Evolutionary conservation across 2,113 vertebrate species (phyloP), one percentile per base, ranked within the genome.

Genomic region (Proteles cristata): DNA sequence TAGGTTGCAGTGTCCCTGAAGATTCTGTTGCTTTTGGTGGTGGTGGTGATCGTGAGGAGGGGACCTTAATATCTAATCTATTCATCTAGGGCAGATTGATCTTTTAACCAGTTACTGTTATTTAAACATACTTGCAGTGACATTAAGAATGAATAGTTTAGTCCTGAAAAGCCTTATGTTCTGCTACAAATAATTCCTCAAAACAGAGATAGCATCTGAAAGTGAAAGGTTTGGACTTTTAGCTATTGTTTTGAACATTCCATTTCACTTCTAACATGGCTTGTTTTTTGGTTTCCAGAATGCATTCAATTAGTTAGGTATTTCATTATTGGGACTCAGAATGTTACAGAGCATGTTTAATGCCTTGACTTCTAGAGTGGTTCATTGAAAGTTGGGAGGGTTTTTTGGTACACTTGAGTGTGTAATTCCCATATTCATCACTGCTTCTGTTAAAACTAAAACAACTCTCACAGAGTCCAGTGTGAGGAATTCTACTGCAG

Each of bases 391-490:
- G 16, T 58, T 97, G n/a, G 25, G 55, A 66, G 12, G 11, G 11
- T 85, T 61, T 31, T 58, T 96, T 94, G 45, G 53, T 79, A 45
- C 28, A 65, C 14, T 15, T 68, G 31, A 76, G 61, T 93, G 21
- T 87, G 25, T 86, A 58, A 76, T 96, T 95, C 88, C 28, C 58
- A 16, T 63, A 69, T 71, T 93, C 63, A 23, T 74, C 43, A 69
- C 50, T 48, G 55, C 45, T 79, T 85, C 63, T 95, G 73, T 45
- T 90, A 83, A 87, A 96, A 55, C 69, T 83, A 84, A 93, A 96
- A 65, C 76, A 92, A 81, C 17, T 58, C 66, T 80, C 68, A 2
- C 1, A 82, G 19, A 21, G 16, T 87, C 33, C 58, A 68, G 2
- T 48, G 8, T 58, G 11, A 90, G 45, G 53, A 81, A 17, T 53